Evolutionary conservation across 2,113 vertebrate species (phyloP), one percentile per base, ranked within the genome.

Genomic region (Caretta caretta): DNA sequence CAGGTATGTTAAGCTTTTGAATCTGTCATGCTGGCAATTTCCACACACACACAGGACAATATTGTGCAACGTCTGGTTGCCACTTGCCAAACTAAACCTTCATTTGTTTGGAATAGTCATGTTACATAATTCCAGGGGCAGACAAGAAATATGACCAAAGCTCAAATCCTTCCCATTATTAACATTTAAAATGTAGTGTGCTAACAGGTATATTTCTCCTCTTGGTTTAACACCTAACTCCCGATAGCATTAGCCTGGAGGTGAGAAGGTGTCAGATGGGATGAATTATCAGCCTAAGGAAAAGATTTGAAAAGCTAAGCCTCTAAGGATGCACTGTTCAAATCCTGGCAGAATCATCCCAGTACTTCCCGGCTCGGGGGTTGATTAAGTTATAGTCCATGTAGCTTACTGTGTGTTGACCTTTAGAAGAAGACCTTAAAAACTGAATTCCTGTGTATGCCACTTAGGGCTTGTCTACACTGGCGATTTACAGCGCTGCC

Each of bases 211-310:
- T n/a, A 90, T 85, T 93, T 92, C 87, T 96, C 79, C 82, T 90
- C 90, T 90, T 92, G 90, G 94, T 97, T 96, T 97, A 94, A 97
- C 96, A 96, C 91, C 38, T 93, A 89, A n/a, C 20, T 96, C 95
- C 93, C 94, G 87, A 93, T 93, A 93, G 84, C 65, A 42, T 96
- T 97, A 93, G 27, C 0, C 0, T 81, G 24, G 59, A 92, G 62
- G 94, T 94, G 96, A 97, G 94, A 97, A 97, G n/a, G 54, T 92
- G 87, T 72, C 69, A 93, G 91, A 86, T 59, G 16, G 78, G 80
- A 93, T 96, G 92, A 5, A 16, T 87, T 91, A 4, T 79, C 80
- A 84, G 51, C 35, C 17, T 22, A 87, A 93, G 62, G 62, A n/a
- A 27, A 59, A 12, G 0, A 89, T 85, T 75, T 65, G 20, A 83